Conservation (phyloP, 2,113 vertebrate species). For the Apistogramma diplotaenia region DNA sequence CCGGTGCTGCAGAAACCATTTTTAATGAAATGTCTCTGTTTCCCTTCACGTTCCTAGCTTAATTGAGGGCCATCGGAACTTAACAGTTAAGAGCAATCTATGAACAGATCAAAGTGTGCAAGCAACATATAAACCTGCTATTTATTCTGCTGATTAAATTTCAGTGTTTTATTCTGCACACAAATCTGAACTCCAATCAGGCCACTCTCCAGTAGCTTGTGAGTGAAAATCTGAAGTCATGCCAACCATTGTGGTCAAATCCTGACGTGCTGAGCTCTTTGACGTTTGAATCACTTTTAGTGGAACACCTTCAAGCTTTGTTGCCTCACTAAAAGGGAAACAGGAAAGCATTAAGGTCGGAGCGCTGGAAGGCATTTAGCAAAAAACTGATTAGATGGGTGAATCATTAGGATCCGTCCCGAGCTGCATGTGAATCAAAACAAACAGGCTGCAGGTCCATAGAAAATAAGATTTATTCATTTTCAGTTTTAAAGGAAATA, state of each 20-base stretch:
- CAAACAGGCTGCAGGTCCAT: not conserved
- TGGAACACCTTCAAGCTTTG: not conserved
- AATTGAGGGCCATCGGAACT: not conserved
- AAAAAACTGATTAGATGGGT: constrained; percentile 1
- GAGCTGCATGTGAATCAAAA: not conserved
- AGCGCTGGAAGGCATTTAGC: not conserved
- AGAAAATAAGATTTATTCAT: constrained; percentile 68
- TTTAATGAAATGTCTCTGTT: not conserved
- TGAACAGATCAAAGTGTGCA: not conserved
- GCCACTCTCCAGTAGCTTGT: not conserved
- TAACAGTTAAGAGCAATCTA: not conserved
- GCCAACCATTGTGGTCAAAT: not conserved
- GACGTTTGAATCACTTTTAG: not conserved
- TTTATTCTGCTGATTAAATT: not conserved
- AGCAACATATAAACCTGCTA: not conserved
- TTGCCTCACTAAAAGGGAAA: not conserved
- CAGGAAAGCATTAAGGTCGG: not conserved
- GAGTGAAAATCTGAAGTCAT: not conserved
- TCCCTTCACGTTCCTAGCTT: not conserved
- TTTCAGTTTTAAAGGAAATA: constrained; percentile 52
- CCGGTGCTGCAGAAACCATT: not conserved
- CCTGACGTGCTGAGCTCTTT: not conserved
- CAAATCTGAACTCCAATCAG: not conserved
- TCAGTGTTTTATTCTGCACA: not conserved
- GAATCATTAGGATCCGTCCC: not conserved